These are phyloP conservation scores for Rhinogobio ventralis DNA, from an alignment of 2,797 vertebrate genomes.

Conservation along the genomic window DNA sequence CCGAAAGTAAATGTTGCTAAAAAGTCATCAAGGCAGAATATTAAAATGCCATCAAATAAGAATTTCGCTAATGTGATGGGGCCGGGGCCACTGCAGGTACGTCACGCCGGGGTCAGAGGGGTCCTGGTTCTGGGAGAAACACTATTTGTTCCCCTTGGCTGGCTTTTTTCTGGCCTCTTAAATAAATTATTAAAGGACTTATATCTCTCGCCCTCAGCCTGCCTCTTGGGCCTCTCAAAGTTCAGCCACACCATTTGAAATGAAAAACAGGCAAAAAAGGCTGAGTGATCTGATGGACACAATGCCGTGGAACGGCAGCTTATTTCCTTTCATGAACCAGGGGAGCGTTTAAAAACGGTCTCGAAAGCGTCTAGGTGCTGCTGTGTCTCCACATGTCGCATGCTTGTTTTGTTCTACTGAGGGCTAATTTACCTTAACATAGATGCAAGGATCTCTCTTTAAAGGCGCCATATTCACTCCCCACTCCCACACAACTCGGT, in stretches of 20 bases:
- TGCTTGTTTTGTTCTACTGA: constrained; percentile 44
- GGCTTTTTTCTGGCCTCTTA: constrained; percentile 83
- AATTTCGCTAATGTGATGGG: constrained; percentile 99
- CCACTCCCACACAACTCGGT: constrained; percentile 45
- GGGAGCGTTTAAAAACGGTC: constrained; percentile 33
- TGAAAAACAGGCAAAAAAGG: constrained; percentile 74
- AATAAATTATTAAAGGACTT: constrained; percentile 89
- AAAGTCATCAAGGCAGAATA: constrained; percentile 99
- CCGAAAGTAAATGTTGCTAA: constrained; percentile 99
- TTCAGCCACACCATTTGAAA: constrained; percentile 82
- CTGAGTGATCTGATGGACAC: constrained; percentile 61
- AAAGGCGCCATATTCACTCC: constrained; percentile 8
- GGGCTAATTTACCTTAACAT: constrained; percentile 37
- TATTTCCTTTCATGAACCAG: constrained; percentile 45
- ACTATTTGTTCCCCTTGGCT: constrained; percentile 99
- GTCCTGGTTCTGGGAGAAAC: constrained; percentile 95
- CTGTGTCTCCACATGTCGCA: constrained; percentile 46
- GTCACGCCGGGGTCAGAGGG: constrained; percentile 86
- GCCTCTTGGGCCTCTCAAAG: constrained; percentile 89
- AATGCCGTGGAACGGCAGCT: constrained; percentile 61
- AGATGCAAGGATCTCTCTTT: constrained; percentile 27
- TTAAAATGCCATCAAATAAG: constrained; percentile 99
- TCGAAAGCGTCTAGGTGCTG: neutral
- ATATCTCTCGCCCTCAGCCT: constrained; percentile 82
- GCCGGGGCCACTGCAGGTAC: constrained; percentile 96